Percentiles rank a stretch among this genome's conserved stretches.
These are phyloP conservation scores for Tachysurus vachellii DNA, from an alignment of 2,113 vertebrate species.

Conservation along the genomic window DNA sequence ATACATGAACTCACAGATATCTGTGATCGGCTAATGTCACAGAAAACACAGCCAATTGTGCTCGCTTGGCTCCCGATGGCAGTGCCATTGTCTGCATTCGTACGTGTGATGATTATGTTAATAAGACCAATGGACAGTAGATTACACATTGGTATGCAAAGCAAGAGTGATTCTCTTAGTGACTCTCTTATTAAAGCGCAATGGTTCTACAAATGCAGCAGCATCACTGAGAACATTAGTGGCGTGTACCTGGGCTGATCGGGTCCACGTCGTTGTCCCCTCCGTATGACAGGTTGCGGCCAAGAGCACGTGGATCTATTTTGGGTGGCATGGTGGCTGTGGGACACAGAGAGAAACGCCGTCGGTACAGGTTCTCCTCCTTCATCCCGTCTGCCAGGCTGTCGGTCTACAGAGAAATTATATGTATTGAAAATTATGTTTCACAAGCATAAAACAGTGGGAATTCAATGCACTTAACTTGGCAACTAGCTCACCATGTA, in stretches of 20 bases:
- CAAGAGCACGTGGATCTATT: slow-evolving; percentile 80
- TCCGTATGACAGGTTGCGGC: slow-evolving; percentile 84
- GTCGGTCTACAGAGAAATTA: slow-evolving; percentile 74
- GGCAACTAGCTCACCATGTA: not conserved
- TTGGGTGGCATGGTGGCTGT: slow-evolving; percentile 84
- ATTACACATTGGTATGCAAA: not conserved
- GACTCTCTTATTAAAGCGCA: too few species aligned
- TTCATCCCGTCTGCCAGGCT: slow-evolving; percentile 86
- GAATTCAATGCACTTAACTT: not conserved
- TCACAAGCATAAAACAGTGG: not conserved
- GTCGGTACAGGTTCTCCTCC: slow-evolving; percentile 89
- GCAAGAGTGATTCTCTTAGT: not conserved
- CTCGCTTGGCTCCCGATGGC: not conserved
- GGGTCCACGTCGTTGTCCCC: slow-evolving; percentile 83
- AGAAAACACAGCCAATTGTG: not conserved
- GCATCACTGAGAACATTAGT: not conserved
- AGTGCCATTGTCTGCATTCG: not conserved
- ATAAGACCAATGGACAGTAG: not conserved
- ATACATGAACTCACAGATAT: not conserved
- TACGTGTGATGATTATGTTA: not conserved
- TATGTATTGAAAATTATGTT: not conserved
- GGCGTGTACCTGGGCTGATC: slow-evolving; percentile 79
- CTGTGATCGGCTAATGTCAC: not conserved
- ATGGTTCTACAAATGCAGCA: not conserved
- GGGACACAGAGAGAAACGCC: slow-evolving; percentile 88